phyloP scores from a whole-genome alignment of 1,140 invertebrate species.

The Meloidogyne chitwoodi region DNA sequence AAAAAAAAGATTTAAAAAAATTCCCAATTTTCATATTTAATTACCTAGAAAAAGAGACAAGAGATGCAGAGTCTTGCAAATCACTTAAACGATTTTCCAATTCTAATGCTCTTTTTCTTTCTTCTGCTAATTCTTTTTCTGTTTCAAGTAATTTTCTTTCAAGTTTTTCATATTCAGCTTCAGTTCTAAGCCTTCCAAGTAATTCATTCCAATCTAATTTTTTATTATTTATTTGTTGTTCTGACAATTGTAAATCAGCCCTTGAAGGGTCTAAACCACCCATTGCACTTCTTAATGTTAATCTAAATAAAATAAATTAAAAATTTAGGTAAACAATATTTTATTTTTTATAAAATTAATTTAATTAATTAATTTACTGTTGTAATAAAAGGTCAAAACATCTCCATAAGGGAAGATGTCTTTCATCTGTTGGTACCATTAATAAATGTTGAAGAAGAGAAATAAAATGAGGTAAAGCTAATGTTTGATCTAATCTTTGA shows the following conservation, averaged over 20 bases:
- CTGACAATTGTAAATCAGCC: conserved; percentile 77
- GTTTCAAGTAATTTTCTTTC: conserved; percentile 53
- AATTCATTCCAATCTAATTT: conserved; percentile 49
- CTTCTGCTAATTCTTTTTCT: conserved; percentile 72
- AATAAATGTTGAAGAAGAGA: conserved; percentile 86
- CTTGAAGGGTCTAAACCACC: conserved; percentile 71
- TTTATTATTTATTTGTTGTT: conserved; percentile 1
- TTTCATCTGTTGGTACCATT: conserved; percentile 79
- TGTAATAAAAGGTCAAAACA: conserved; percentile 90
- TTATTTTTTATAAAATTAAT: no score
- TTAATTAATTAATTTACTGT: conserved; percentile 64
- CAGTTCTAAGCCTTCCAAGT: conserved; percentile 68
- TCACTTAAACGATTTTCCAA: conserved; percentile 73
- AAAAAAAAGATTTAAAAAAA: neutral
- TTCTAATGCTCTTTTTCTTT: conserved; percentile 71
- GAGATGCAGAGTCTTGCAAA: conserved; percentile 66
- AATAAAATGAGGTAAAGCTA: conserved; percentile 85
- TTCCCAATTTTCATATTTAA: neutral
- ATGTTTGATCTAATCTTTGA: conserved; percentile 82
- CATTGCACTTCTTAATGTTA: conserved; percentile 77
- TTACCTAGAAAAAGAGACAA: conserved; percentile 35
- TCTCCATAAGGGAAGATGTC: conserved; percentile 83
- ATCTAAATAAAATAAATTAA: no score
- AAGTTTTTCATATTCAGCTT: conserved; percentile 72
- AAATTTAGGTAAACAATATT: no score